Evolutionary conservation across 2,113 vertebrate genomes (phyloP), one percentile per base, ranked within the genome.

Genomic region (Oceanites oceanicus): DNA sequence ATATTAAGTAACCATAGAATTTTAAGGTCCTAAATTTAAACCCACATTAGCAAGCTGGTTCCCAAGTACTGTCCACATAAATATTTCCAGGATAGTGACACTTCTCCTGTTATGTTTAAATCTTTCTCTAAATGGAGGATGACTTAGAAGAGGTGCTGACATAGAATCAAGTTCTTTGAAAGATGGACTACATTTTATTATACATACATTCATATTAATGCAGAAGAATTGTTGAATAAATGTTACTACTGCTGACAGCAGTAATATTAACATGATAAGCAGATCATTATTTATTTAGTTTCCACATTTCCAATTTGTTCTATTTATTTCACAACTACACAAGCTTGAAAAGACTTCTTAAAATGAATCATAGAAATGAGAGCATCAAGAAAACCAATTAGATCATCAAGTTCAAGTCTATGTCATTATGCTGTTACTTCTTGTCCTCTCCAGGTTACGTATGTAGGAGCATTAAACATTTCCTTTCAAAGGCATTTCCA

Each of bases 241-340:
- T 66, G 58, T 86, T 89, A 36, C 49, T n/a, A 17, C 61, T 78
- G 25, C 44, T 65, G 71, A 59, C 77, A 85, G 85, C 52, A 70
- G 45, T 76, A 59, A 63, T 75, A 65, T 50, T 59, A 75, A 81
- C 58, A 66, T 38, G 67, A 92, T 88, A 55, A 88, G 49, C 67
- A 62, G 71, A 76, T 89, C 36, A 90, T 93, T 73, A 93, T 86
- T 95, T 91, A 88, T 94, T 90, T 91, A 66, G 40, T 38, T 82
- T 62, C 50, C 59, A 80, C 44, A 72, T 81, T 88, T 92, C 68
- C 36, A 74, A 92, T 88, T 93, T 94, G 76, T 90, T 94, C 63
- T 49, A 84, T 92, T 92, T 94, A 76, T 77, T 91, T 95, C 83
- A 74, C 74, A 92, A 47, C 67, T 56, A 50, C 67, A 66, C 26